A percentile compares a stretch with the other conserved stretches of the same genome.
Evolutionary conservation across 2,888 invertebrate genomes (phyloP).

Genomic region (Nephrocerus scutellatus): DNA sequence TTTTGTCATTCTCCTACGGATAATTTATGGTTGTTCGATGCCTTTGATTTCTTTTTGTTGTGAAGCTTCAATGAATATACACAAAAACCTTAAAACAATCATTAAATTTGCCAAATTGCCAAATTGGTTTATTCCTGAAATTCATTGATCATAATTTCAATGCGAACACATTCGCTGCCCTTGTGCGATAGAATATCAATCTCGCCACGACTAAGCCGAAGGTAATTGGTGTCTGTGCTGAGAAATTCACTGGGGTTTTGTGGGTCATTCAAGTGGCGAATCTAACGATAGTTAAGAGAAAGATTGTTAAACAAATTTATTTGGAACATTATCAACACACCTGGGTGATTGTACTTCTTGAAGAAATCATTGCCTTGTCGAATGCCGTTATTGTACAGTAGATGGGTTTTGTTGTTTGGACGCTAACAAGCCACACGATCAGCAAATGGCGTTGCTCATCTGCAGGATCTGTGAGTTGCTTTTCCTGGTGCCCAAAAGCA

Average conservation of each 20-base stretch:
- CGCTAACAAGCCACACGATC: slow-evolving; percentile 30
- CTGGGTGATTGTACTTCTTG: slow-evolving; percentile 30
- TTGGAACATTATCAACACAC: slow-evolving; percentile 10
- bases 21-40: no score
- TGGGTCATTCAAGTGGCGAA: slow-evolving; percentile 26
- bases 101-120: no score
- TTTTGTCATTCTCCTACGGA: no score
- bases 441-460: slow-evolving; percentile 25
- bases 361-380: slow-evolving; percentile 29
- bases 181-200: slow-evolving; percentile 29
- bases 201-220: slow-evolving; percentile 31
- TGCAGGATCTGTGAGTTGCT: slow-evolving; percentile 18
- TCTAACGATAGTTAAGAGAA: slow-evolving; percentile 13
- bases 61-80: no score
- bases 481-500: slow-evolving; percentile 9
- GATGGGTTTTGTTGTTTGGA: slow-evolving; percentile 32
- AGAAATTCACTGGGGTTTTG: slow-evolving; percentile 31
- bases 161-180: slow-evolving; percentile 23
- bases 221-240: slow-evolving; percentile 26
- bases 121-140: slow-evolving; percentile 27
- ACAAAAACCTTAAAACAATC: no score
- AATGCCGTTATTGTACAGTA: slow-evolving; percentile 31
- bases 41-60: no score
- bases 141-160: slow-evolving; percentile 34
- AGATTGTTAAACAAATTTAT: neutral